Conservation (phyloP, 2,888 invertebrate genomes). For the Unio delphinus region DNA sequence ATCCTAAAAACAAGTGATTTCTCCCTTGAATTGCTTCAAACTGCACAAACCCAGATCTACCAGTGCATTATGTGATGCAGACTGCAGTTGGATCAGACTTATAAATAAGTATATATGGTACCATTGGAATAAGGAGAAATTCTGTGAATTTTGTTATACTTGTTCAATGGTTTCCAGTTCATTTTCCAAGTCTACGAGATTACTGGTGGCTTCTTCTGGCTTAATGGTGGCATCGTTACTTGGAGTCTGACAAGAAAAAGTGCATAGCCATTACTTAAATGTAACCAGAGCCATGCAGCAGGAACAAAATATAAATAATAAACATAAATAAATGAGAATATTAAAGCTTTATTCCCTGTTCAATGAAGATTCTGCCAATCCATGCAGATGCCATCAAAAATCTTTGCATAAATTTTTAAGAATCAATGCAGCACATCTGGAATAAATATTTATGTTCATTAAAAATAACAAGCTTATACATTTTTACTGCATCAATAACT, state of each 20-base stretch:
- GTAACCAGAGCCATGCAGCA: not conserved
- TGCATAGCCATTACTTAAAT: not conserved
- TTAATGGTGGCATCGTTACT: conserved; percentile 41
- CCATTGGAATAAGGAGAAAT: not conserved
- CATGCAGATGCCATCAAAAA: not conserved
- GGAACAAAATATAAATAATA: not conserved
- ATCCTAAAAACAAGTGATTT: no score
- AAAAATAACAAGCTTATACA: no score
- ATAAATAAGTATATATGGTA: no score
- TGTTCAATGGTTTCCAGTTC: conserved; percentile 55
- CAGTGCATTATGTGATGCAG: no score
- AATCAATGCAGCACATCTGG: no score
- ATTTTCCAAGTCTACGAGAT: conserved; percentile 55
- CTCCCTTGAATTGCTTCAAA: no score
- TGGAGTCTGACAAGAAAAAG: conserved; percentile 40
- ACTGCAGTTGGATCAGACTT: no score
- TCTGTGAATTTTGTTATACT: conserved; percentile 18
- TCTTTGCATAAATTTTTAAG: no score
- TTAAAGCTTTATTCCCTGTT: not conserved
- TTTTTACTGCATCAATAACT: no score
- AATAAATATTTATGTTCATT: no score
- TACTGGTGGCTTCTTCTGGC: conserved; percentile 39
- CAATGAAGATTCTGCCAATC: not conserved
- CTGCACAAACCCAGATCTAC: no score
- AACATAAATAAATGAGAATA: not conserved